phyloP scores from a whole-genome alignment of 1,140 invertebrate species.

The Sarcophaga bullata region DNA sequence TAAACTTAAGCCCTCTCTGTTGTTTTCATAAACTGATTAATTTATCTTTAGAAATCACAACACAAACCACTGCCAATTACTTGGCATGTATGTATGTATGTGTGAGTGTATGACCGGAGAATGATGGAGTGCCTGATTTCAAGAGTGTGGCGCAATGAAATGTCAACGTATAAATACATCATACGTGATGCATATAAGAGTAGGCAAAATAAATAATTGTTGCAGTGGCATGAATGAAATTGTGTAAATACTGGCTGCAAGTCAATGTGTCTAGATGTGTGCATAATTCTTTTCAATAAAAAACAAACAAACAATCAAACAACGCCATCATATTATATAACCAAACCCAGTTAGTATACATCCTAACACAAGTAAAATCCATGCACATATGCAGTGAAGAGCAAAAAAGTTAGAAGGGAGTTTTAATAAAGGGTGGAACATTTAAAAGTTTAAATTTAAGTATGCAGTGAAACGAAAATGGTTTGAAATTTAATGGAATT shows the following conservation, averaged over 20 bases:
- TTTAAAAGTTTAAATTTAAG: no score
- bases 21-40: not conserved
- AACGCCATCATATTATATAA: not conserved
- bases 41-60: not conserved
- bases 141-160: slow-evolving; percentile 7
- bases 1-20: not conserved
- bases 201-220: not conserved
- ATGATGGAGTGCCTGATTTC: no score
- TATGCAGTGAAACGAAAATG: no score
- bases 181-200: not conserved
- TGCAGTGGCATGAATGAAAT: not conserved
- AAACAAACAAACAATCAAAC: not conserved
- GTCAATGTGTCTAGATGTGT: slow-evolving; percentile 9
- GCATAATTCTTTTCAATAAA: slow-evolving; percentile 2
- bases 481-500: no score
- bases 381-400: not conserved
- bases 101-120: not conserved
- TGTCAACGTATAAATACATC: slow-evolving; percentile 8
- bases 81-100: not conserved
- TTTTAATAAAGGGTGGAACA: not conserved
- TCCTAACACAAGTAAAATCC: not conserved
- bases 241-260: not conserved
- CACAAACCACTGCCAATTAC: not conserved
- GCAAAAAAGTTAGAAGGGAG: not conserved
- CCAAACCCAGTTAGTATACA: not conserved